Conservation (phyloP, 2,888 invertebrate species). For the Orthonychiurus folsomi region DNA sequence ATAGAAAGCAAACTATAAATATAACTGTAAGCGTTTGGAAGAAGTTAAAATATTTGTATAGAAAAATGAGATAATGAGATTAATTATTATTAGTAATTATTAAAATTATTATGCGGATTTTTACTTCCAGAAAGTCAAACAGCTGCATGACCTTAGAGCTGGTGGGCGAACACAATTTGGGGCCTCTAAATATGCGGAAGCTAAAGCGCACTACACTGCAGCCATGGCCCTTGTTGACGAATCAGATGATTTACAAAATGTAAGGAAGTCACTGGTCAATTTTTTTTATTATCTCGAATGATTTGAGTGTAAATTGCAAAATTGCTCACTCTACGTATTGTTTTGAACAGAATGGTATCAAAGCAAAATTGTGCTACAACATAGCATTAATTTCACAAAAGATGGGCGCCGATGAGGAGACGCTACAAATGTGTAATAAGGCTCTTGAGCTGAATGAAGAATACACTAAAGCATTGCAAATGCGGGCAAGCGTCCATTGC, state of each 20-base stretch:
- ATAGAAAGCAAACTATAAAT: too few species aligned
- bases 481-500: conserved; percentile 77
- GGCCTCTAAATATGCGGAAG: conserved; percentile 64
- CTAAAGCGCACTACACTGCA: conserved; percentile 59
- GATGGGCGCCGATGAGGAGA: conserved; percentile 63
- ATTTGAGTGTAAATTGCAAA: too few species aligned
- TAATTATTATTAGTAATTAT: too few species aligned
- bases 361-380: conserved; percentile 36
- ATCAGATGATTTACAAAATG: neutral
- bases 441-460: conserved; percentile 75
- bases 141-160: conserved; percentile 79
- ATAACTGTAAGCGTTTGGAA: too few species aligned
- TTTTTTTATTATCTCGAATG: neutral
- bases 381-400: conserved; percentile 27
- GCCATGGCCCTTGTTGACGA: conserved; percentile 8
- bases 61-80: too few species aligned
- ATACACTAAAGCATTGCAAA: conserved; percentile 78
- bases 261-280: neutral
- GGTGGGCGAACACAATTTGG: conserved; percentile 52
- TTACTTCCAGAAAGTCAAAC: conserved; percentile 77
- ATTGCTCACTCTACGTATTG: too few species aligned
- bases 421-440: conserved; percentile 47
- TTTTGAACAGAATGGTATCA: conserved; percentile 26
- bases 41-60: too few species aligned
- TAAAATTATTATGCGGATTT: too few species aligned